Base-by-base conservation (phyloP, 2,797 vertebrate genomes). In the Gymnoscopelus braueri region DNA sequence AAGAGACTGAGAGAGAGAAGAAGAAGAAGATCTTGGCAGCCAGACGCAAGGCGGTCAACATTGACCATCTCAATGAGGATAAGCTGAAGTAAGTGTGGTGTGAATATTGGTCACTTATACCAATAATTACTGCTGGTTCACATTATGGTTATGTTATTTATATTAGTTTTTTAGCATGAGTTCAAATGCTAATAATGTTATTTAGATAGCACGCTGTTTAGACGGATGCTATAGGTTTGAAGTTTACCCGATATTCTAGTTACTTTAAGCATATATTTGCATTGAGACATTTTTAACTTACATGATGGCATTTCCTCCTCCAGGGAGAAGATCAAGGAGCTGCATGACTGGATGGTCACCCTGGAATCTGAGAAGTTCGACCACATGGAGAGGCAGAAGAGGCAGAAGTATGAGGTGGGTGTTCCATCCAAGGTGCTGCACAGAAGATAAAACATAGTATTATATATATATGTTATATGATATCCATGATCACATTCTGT, bases 21-120 rank as follows among this genome's bases (percentile, higher is more conserved):
- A 99, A 99, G 94, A 99, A 96, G 96, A 99, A 99, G 92, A 93
- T 98, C 75, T 91, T 99, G 87, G 95, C 96, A 0, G 95, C 96
- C 24, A 96, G 98, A 59, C 97, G 98, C 91, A 99, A 99, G 91
- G 70, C 91, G 0, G 93, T 99, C 50, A 99, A 97, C 90, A 95
- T 98, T 0, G 98, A 99, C 90, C 98, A 99, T 66, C 95, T 99
- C 73, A 93, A 87, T 14, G 97, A 99, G 48, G 98, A 99, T 78
- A 99, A 99, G 85, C 93, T 99, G 86, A 97, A 91, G 98, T 99
- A 88, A 50, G 72, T 44, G 35, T 4, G 39, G 9, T 10, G 39
- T 44, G 39, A 44, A 9, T 44, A 1, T 35, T 44, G 39, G 9
- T 44, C 2, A 8, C 7, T 9, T 8, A 9, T 44, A 10, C 39